Base-by-base conservation (phyloP, 2,113 vertebrate genomes). In the Thomomys bottae region DNA sequence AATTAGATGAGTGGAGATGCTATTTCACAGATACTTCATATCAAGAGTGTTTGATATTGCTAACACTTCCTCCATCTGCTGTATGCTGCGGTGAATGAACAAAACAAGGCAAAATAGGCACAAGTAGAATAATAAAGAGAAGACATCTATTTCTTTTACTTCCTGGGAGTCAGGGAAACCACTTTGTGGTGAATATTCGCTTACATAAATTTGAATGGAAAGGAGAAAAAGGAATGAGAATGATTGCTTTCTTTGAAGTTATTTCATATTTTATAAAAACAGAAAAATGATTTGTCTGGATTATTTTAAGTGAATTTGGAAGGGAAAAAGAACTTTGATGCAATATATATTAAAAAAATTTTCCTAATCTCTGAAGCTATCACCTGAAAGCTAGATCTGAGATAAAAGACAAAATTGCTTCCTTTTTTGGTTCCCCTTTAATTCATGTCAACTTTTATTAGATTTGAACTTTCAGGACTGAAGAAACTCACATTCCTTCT, bases 401-500 rank as follows among this genome's bases (percentile, higher is more conserved):
- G 94, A 94, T 94, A 92, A 96, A 97, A 96, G 95, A 83, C 42
- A 49, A 95, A 89, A 95, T 88, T 93, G 84, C 87, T 91, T 92
- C 59, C 64, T 78, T 96, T 95, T 95, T 81, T 70, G 70, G 49
- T 67, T 80, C 45, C 57, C 84, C 84, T 91, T 91, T 91, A 79
- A 95, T 96, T 92, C 77, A 34, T 83, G 91, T 96, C 89, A 93
- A 92, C 81, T 95, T 95, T 91, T 85, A 92, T 90, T 95, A 90
- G 81, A 94, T 90, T 73, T 70, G 84, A 95, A 75, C 70, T 66
- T 63, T 85, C 81, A 89, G 84, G 26, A 82, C 68, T 30, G 71
- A 70, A 59, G 81, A 66, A 81, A 89, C 91, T 87, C 87, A 78
- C 66, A 81, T 93, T 82, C 34, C 23, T 42, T 86, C 83, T 83